A percentile compares a stretch with the other conserved stretches of the same genome.
Conservation (phyloP, 2,797 vertebrate genomes). For the Chiroxiphia lanceolata region DNA sequence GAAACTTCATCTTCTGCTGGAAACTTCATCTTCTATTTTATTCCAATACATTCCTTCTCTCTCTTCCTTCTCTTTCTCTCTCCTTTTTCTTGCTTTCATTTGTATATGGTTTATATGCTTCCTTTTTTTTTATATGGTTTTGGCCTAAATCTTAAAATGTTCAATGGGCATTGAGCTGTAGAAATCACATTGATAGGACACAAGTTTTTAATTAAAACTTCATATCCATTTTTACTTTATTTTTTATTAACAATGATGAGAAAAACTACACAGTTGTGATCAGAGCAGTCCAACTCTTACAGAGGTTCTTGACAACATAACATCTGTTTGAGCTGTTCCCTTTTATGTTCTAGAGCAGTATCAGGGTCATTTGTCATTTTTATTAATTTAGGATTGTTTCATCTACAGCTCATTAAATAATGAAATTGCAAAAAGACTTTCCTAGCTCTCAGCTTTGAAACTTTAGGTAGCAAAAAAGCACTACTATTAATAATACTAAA, state of each 20-base stretch:
- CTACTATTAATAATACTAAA: neutral
- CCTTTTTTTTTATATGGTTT: neutral
- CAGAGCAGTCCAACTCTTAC: neutral
- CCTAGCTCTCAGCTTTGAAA: slow-evolving; percentile 9
- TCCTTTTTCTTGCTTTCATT: neutral
- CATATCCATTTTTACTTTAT: slow-evolving; percentile 51
- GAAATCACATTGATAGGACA: slow-evolving; percentile 7
- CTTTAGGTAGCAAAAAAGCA: neutral
- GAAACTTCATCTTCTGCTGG: neutral
- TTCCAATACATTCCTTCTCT: neutral
- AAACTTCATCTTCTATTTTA: neutral
- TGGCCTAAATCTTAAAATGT: slow-evolving; percentile 12
- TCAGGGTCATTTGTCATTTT: slow-evolving; percentile 47
- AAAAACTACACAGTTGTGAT: slow-evolving; percentile 57
- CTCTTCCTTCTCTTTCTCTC: neutral
- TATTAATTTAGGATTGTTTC: slow-evolving; percentile 67
- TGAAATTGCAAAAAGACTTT: slow-evolving; percentile 36
- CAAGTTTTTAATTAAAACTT: slow-evolving; percentile 64
- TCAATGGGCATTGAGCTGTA: slow-evolving; percentile 19
- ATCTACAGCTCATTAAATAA: slow-evolving; percentile 38
- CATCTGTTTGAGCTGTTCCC: slow-evolving; percentile 53
- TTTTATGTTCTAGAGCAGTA: slow-evolving; percentile 57
- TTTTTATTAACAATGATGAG: slow-evolving; percentile 54
- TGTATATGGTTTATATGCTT: neutral
- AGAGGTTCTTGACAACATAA: slow-evolving; percentile 50